phyloP scores from a whole-genome alignment of 92 coral and sea anemone species.

The Siderastrea siderea region DNA sequence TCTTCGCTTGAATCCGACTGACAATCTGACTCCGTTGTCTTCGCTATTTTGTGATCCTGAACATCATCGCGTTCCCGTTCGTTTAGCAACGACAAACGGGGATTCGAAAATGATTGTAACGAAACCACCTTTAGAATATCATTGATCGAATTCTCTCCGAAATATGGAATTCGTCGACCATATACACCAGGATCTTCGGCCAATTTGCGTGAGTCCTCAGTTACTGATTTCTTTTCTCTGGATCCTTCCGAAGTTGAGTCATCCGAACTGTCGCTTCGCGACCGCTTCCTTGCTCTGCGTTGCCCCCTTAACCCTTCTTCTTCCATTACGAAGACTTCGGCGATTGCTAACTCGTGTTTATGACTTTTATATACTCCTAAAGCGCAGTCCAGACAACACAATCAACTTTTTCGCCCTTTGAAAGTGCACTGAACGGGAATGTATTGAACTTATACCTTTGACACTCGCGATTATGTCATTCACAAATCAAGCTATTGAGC shows the following conservation, averaged over 20 bases:
- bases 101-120: conserved; percentile 85
- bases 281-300: conserved; percentile 66
- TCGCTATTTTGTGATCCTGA: conserved; percentile 23
- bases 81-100: conserved; percentile 62
- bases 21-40: conserved; percentile 29
- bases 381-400: conserved; percentile 1
- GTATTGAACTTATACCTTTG: conserved; percentile 85
- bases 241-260: conserved; percentile 56
- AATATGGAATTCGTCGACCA: conserved; percentile 73
- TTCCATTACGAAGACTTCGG: conserved; percentile 57
- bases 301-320: conserved; percentile 46
- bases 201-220: conserved; percentile 26
- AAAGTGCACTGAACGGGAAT: conserved; percentile 25
- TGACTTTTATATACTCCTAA: background rate
- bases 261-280: conserved; percentile 71
- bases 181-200: conserved; percentile 60
- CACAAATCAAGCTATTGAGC: conserved; percentile 32
- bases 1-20: conserved; percentile 50
- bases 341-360: background rate
- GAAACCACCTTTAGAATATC: conserved; percentile 91
- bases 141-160: conserved; percentile 85
- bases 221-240: conserved; percentile 37
- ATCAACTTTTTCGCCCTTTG: conserved; percentile 12
- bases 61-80: conserved; percentile 44
- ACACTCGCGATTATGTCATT: conserved; percentile 78